Conservation (phyloP, 2,888 invertebrate genomes). For the Cosmia trapezina region DNA sequence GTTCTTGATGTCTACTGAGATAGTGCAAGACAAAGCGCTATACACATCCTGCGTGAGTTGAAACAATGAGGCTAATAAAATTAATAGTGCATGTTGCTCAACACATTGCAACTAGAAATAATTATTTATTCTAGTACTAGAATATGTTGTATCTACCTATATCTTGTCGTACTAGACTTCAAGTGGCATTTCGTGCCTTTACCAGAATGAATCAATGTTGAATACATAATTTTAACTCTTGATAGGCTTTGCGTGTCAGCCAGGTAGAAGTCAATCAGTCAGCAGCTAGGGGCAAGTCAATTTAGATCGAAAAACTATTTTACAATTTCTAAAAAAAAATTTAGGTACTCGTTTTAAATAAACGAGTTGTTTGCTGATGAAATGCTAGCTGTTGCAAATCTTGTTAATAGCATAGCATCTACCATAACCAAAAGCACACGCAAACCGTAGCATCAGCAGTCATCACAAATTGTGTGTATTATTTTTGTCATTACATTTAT, state of each 20-base stretch:
- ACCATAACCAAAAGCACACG: background rate
- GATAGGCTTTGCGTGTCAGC: conserved; percentile 18
- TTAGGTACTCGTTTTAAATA: conserved; percentile 1
- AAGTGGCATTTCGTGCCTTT: conserved; percentile 31
- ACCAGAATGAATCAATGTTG: conserved; percentile 28
- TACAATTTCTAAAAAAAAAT: background rate
- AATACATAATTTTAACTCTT: conserved; percentile 13
- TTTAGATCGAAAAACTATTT: conserved; percentile 7
- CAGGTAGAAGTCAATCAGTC: background rate
- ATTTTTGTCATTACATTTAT: background rate
- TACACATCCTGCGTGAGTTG: conserved; percentile 38
- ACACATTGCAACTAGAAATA: conserved; percentile 4
- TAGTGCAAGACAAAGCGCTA: conserved; percentile 45
- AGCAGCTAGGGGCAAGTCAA: conserved; percentile 5
- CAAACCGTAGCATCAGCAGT: background rate
- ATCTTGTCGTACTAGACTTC: conserved; percentile 20
- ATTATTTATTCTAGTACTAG: conserved; percentile 33
- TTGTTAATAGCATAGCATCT: background rate
- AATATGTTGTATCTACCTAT: conserved; percentile 12
- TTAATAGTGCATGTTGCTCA: conserved; percentile 38
- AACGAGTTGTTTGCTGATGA: conserved; percentile 4
- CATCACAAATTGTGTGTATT: background rate
- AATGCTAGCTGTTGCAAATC: background rate
- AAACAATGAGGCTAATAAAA: conserved; percentile 57
- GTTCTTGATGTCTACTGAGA: conserved; percentile 32